Conservation (phyloP, 2,113 vertebrate genomes). For the Ammodramus savannarum region DNA sequence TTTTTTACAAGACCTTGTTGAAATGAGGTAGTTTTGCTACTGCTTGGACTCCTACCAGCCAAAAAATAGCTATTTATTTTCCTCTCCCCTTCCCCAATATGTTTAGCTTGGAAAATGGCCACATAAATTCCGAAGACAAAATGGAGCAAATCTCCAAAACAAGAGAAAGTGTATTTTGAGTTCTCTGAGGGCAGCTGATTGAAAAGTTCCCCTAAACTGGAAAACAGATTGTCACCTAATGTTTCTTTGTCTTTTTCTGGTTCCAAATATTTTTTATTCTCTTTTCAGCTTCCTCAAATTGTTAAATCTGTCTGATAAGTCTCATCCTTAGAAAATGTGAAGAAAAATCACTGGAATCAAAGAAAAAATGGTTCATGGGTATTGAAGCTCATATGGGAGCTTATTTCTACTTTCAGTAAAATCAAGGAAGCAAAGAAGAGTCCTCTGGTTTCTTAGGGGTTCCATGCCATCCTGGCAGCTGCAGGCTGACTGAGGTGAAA, state of each 20-base stretch:
- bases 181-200: not conserved
- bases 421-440: not conserved
- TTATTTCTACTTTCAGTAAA: not conserved
- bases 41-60: not conserved
- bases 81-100: not conserved
- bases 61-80: not conserved
- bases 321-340: not conserved
- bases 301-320: not conserved
- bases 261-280: not conserved
- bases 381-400: not conserved
- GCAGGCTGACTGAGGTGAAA: not conserved
- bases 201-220: not conserved
- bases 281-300: not conserved
- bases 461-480: not conserved
- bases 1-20: not conserved
- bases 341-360: not conserved
- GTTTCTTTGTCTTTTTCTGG: not conserved
- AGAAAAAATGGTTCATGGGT: not conserved
- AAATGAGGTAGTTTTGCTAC: not conserved
- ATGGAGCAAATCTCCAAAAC: not conserved
- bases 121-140: not conserved
- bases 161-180: not conserved
- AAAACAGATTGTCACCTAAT: not conserved
- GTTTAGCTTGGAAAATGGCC: constrained; percentile 1
- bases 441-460: not conserved